Evolutionary conservation across 1,140 invertebrate genomes (phyloP).

Genomic region (Mercenaria mercenaria): DNA sequence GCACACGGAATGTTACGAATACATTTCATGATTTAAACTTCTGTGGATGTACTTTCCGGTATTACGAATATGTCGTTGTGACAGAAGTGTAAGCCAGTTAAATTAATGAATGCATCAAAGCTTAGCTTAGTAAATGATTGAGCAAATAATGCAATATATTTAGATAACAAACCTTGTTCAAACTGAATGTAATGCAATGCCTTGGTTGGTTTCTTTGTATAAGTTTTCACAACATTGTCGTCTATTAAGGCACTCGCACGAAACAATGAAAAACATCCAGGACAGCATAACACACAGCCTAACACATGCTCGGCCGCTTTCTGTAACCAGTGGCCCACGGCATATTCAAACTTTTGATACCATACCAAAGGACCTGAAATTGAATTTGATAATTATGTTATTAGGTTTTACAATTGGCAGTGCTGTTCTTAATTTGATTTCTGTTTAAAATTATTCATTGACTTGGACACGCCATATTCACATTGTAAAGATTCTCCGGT

Average conservation of each 20-base stretch:
- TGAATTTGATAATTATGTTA: not conserved
- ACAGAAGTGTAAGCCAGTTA: too few relatives aligned
- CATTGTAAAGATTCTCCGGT: too few relatives aligned
- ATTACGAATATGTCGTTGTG: too few relatives aligned
- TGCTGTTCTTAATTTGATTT: not conserved
- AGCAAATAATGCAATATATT: too few relatives aligned
- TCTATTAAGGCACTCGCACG: constrained; percentile 82
- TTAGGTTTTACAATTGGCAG: not conserved
- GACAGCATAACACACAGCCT: constrained; percentile 83
- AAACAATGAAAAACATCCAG: constrained; percentile 84
- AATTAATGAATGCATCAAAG: too few relatives aligned
- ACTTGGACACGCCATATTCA: too few relatives aligned
- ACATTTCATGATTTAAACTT: too few relatives aligned
- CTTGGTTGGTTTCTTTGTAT: constrained; percentile 80
- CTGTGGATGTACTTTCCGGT: too few relatives aligned
- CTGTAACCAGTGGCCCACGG: constrained; percentile 99
- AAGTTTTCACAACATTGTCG: constrained; percentile 83
- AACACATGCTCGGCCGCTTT: constrained; percentile 98
- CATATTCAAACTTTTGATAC: constrained; percentile 99
- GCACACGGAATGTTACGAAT: too few relatives aligned
- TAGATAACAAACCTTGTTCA: constrained; percentile 84
- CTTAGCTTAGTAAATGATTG: too few relatives aligned
- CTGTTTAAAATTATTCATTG: too few relatives aligned
- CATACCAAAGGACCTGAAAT: constrained; percentile 96
- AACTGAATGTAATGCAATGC: constrained; percentile 82